Evolutionary conservation across 1,140 invertebrate species (phyloP), one percentile per base, ranked within the genome.

Genomic region (Danaus plexippus): DNA sequence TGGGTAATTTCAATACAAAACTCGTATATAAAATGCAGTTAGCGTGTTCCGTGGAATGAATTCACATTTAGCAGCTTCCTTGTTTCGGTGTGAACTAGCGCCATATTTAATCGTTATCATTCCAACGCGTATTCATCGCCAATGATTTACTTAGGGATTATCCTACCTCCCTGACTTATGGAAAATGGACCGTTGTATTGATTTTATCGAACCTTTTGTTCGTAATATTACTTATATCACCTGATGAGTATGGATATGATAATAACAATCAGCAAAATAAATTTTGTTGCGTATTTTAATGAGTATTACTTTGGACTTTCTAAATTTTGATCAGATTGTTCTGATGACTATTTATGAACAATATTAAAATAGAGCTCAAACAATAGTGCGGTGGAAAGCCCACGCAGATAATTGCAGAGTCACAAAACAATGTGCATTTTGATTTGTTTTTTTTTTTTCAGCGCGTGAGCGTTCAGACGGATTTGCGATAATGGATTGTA

Each of bases 31-130:
- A 32, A 32, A 32, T 32, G 22, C 2, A 32, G 22, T 32, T 32
- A 32, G 9, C 42, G 9, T 32, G n/a, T 46, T 41, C 50, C 11
- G 40, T 54, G 46, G 18, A 54, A 52, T 57, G 55, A 57, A 57
- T 57, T 43, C 46, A 43, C 50, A 53, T 53, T 52, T 49, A 52
- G 43, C 11, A 48, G 56, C 52, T 66, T 71, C 69, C 73, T 80
- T 71, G 71, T 71, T 73, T 77, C 72, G 71, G 71, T 75, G 74
- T 71, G 71, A 77, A 65, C 72, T 66, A 63, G 44, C 63, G 61
- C 74, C 74, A 80, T 84, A 84, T 81, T 81, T 79, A 84, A 81
- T 67, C 75, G 77, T 77, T 84, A 84, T 84, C 78, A 67, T 70
- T 61, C 69, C 71, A 59, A 60, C 64, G 62, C 69, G 75, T 70